Evolutionary conservation across 2,797 vertebrate genomes (phyloP).

Genomic region (Sebastes taczanowskii): DNA sequence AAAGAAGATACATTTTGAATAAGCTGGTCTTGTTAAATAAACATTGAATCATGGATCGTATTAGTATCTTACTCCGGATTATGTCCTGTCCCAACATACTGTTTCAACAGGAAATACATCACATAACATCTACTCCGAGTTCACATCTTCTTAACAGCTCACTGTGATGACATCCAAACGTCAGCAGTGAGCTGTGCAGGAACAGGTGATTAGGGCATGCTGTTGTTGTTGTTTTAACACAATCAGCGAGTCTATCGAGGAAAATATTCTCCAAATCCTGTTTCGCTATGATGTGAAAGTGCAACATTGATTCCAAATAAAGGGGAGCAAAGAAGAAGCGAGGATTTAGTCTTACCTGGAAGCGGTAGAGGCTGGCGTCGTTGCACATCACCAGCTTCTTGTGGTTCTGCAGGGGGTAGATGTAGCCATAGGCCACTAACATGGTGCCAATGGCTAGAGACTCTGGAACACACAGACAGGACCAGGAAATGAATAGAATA

Average conservation of each 20-base stretch:
- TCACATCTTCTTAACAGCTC: neutral
- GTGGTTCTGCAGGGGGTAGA: slow-evolving; percentile 94
- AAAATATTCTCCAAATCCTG: neutral
- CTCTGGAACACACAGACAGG: slow-evolving; percentile 78
- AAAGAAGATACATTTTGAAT: neutral
- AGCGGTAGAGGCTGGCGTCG: slow-evolving; percentile 89
- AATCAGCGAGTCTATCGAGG: neutral
- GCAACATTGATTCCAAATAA: neutral
- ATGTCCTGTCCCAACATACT: neutral
- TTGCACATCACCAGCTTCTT: slow-evolving; percentile 89
- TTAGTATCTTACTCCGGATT: neutral
- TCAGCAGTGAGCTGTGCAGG: neutral
- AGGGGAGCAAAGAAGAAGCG: neutral
- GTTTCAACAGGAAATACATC: neutral
- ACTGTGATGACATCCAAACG: neutral
- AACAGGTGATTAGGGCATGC: neutral
- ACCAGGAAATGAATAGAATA: neutral
- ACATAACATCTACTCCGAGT: neutral
- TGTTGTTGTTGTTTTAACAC: neutral
- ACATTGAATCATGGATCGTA: neutral
- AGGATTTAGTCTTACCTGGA: slow-evolving; percentile 83
- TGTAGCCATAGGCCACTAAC: slow-evolving; percentile 91
- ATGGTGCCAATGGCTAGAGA: slow-evolving; percentile 88
- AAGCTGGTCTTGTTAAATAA: neutral
- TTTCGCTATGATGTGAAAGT: neutral